Evolutionary conservation across 2,888 invertebrate genomes (phyloP), one percentile per base, ranked within the genome.

Genomic region (Silvanus unidentatus): DNA sequence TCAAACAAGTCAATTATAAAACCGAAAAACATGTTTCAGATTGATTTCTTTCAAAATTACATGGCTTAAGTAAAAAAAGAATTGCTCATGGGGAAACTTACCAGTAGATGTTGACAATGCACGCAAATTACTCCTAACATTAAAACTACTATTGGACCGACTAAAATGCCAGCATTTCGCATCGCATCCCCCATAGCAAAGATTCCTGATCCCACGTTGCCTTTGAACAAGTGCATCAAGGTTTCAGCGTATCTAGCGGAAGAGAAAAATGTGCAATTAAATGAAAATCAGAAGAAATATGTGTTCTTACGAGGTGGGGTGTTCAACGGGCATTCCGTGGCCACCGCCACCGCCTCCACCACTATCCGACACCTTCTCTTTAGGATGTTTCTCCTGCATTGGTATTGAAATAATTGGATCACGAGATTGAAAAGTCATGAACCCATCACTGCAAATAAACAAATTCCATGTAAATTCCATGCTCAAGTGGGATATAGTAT

Each of bases 181-280:
- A 95, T 89, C 1, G 94, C 97, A 66, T 91, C 86, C 5, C 97
- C 97, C 84, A 98, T 88, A 1, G 97, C 97, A 63, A 97, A 84
- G 53, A 97, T 82, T 1, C 97, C 98, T 0, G 96, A 93, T 22
- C 98, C 97, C 47, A 98, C 85, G 74, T 96, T 97, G 10, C 95
- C 96, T 68, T 95, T 92, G 66, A 97, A 83, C 47, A 97, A 75
- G 70, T 97, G 95, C 75, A 93, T 86, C 70, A 96, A 76, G 1
- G 93, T 91, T 69, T 93, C 90, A 57, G 81, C 60, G 68, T 89
- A 94, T 53, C 94, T 94, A 70, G 42, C 71, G 63, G 40, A 38
- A 1, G 42, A 47, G 40, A 37, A 37, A 37, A 37, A 9, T 11
- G 6, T 9, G 6, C 13, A 11, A 35, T 6, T 11, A 35, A 12